Evolutionary conservation across 2,113 vertebrate species (phyloP).

Genomic region (Glaucomys volans): DNA sequence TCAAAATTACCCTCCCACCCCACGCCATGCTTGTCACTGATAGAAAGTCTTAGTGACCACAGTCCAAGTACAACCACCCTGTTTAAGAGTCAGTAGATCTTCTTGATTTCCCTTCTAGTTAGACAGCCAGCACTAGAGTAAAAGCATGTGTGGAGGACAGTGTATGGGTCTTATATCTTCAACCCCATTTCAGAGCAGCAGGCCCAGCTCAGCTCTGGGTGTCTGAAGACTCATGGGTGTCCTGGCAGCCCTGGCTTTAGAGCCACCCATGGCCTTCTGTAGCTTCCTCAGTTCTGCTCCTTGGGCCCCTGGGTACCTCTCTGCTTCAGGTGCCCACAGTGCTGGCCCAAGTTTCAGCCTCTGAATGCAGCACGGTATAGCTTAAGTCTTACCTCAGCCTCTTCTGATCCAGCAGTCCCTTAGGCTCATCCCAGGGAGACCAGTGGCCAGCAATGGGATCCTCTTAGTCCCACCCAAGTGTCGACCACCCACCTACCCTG

Average conservation of each 20-base stretch:
- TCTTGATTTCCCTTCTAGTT: neutral
- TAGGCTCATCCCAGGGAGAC: neutral
- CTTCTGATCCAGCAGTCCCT: neutral
- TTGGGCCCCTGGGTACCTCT: neutral
- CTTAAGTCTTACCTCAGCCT: neutral
- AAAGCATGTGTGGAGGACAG: too few species aligned
- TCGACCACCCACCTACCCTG: neutral
- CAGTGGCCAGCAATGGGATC: fast-evolving
- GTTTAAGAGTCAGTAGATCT: neutral
- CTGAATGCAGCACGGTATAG: neutral
- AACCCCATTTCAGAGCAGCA: too few species aligned
- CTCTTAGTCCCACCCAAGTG: neutral
- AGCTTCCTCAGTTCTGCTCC: neutral
- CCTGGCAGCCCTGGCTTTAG: neutral
- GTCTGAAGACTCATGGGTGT: fast-evolving
- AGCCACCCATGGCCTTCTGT: neutral
- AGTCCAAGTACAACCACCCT: too few species aligned
- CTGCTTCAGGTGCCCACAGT: neutral
- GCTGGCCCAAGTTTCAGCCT: neutral
- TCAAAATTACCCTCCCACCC: neutral
- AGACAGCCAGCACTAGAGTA: neutral
- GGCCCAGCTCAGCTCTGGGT: neutral
- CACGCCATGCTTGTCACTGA: neutral
- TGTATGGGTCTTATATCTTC: neutral
- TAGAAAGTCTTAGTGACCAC: neutral